Evolutionary conservation across 2,113 vertebrate genomes (phyloP), one percentile per base, ranked within the genome.

Genomic region (Leptosomus discolor): DNA sequence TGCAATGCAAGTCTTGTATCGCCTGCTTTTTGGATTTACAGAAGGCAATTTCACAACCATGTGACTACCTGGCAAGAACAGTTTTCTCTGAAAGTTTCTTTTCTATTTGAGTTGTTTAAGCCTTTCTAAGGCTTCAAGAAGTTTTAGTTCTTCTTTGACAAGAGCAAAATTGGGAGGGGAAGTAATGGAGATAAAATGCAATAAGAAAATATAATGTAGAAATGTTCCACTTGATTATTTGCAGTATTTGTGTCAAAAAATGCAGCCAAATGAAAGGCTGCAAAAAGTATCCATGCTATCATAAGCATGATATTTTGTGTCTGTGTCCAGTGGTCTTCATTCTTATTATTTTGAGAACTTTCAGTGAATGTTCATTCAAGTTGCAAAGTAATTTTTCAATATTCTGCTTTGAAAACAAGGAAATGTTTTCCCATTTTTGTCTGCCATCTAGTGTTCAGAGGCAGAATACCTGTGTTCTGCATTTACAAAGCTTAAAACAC

Each of bases 361-460:
- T 51, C 15, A 69, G 24, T 46, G n/a, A 69, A 85, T 41, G 7
- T 15, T 71, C 29, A 41, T 81, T 92, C 83, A 92, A 69, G 41
- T 26, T 54, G 20, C 21, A 78, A 82, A 73, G 57, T 53, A 71
- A 50, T 75, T 75, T 78, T 76, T 91, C 71, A 46, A 2, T 29
- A 45, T 36, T 74, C 19, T 41, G 6, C n/a, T 23, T n/a, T 26
- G 37, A 94, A 91, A 91, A 68, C 16, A 70, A 69, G 41, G 80
- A 79, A 81, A 67, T 45, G n/a, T 92, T 94, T 97, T 93, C 76
- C 69, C 96, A 92, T 45, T 97, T 97, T 91, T 63, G 93, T 80
- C 97, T 97, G 97, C 97, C 97, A 97, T 91, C 97, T 98, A 97
- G 97, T 80, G 97, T 95, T 95, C 65, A 77, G 70, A 97, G 63